A percentile compares a stretch with the other conserved stretches of the same genome.
phyloP scores from a whole-genome alignment of 2,797 vertebrate genomes.

The Helicolenus hilgendorfi region DNA sequence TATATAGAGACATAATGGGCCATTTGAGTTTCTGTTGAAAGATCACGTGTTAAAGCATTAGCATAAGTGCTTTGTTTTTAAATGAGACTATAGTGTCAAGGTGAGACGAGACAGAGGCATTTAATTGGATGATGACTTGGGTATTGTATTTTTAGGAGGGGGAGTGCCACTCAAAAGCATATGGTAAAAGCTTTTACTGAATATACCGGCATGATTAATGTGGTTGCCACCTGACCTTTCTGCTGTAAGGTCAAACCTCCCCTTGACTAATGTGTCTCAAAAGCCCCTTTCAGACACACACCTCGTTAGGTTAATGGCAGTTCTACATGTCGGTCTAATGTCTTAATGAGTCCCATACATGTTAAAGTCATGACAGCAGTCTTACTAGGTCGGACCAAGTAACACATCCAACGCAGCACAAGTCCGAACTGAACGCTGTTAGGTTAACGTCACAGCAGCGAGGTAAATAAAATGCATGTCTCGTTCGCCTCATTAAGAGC shows the following conservation, averaged over 20 bases:
- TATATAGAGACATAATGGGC: not conserved
- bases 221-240: constrained; percentile 1
- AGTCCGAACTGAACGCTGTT: not conserved
- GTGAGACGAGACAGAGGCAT: not conserved
- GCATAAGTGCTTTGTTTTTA: not conserved
- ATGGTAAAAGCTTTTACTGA: not conserved
- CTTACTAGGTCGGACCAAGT: not conserved
- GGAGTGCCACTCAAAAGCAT: not conserved
- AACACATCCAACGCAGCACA: not conserved
- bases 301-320: not conserved
- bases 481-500: not conserved
- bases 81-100: not conserved
- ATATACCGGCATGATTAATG: not conserved
- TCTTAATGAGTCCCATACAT: not conserved
- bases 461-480: not conserved
- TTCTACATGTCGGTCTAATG: not conserved
- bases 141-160: not conserved
- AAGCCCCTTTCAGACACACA: not conserved
- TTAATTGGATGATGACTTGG: not conserved
- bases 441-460: not conserved
- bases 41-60: not conserved
- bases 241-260: not conserved
- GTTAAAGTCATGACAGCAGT: not conserved
- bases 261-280: not conserved
- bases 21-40: too few species aligned